phyloP scores from a whole-genome alignment of 37 sponge, comb jelly and placozoan genomes.

The Amphimedon queenslandica region DNA sequence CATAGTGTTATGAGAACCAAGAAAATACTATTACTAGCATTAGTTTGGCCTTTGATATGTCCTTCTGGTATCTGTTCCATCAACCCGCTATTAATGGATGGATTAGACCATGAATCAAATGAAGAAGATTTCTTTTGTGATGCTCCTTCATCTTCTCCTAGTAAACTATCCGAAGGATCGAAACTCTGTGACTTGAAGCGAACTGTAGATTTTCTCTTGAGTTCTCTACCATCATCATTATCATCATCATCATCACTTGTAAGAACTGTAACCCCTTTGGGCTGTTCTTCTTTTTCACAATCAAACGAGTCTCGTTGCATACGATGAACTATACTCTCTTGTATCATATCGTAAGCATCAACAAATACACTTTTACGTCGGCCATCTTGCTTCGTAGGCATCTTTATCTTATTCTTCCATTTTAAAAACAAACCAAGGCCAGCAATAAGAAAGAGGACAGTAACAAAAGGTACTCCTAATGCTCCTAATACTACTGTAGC shows the following conservation, averaged over 20 bases:
- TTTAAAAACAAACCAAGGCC: not conserved
- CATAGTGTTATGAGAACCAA: not conserved
- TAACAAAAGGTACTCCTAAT: constrained; percentile 14
- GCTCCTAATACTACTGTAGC: constrained; percentile 3
- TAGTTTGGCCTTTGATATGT: not conserved
- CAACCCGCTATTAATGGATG: not conserved
- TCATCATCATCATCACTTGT: not conserved
- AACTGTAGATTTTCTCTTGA: not conserved
- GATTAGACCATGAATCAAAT: not conserved
- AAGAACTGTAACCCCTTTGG: not conserved
- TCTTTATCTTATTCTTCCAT: not conserved
- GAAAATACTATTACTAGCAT: not conserved
- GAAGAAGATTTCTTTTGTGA: not conserved
- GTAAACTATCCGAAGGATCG: too few species aligned
- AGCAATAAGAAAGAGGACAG: constrained; percentile 7
- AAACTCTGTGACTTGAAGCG: not conserved
- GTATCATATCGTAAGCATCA: too few species aligned
- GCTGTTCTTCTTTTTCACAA: not conserved
- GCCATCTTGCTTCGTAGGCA: not conserved
- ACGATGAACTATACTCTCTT: not conserved
- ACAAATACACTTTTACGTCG: not conserved
- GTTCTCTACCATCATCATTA: not conserved
- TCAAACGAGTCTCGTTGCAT: not conserved
- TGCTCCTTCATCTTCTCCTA: not conserved
- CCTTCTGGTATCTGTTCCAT: not conserved